A percentile compares a stretch with the other conserved stretches of the same genome.
Conservation (phyloP, 2,113 vertebrate species). For the Aptenodytes patagonicus region DNA sequence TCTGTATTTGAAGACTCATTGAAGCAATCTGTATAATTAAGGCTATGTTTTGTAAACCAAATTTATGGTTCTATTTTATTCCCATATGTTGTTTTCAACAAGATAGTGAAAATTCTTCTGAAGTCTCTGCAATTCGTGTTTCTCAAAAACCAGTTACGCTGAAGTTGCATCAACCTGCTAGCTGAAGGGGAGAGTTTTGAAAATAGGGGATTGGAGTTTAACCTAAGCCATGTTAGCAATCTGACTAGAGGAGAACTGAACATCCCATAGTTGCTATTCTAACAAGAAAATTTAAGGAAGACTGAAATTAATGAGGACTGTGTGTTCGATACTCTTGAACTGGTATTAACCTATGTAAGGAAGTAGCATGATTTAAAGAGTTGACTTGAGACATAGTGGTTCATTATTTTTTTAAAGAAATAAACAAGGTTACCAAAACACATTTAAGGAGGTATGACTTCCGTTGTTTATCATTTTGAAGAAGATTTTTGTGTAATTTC, state of each 20-base stretch:
- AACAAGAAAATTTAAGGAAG: not conserved
- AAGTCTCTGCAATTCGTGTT: not conserved
- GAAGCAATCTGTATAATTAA: slow-evolving; percentile 37
- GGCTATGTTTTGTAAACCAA: slow-evolving; percentile 38
- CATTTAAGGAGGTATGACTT: not conserved
- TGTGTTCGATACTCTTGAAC: not conserved
- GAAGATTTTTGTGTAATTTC: not conserved
- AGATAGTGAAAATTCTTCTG: not conserved
- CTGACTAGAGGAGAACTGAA: not conserved
- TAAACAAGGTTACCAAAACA: not conserved
- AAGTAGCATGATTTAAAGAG: not conserved
- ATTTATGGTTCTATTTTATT: not conserved
- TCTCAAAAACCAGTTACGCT: not conserved
- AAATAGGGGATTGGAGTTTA: not conserved
- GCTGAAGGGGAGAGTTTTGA: not conserved
- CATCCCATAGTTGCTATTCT: not conserved
- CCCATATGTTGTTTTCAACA: not conserved
- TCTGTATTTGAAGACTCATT: slow-evolving; percentile 26
- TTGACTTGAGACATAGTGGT: not conserved
- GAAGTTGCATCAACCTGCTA: not conserved
- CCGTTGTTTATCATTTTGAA: not conserved
- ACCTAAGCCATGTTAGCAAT: not conserved
- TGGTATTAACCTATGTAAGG: not conserved
- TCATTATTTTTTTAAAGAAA: not conserved
- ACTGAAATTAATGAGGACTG: not conserved